phyloP scores from a whole-genome alignment of 2,888 invertebrate species.

The Caenorhabditis auriculariae region DNA sequence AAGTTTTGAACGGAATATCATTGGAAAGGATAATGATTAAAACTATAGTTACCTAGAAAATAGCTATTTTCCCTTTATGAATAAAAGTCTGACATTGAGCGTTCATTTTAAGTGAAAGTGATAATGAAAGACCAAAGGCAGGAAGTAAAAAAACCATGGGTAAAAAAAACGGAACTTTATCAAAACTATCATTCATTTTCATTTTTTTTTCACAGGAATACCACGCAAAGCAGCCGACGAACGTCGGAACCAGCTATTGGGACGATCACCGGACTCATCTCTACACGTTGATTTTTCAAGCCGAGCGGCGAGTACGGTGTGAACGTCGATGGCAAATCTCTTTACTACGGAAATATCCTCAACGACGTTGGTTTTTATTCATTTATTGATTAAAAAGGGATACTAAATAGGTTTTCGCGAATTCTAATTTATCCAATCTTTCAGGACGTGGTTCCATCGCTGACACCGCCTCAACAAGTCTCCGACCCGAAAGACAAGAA shows the following conservation, averaged over 20 bases:
- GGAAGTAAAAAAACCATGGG: no score
- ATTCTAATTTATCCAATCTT: constrained; percentile 42
- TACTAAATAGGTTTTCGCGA: background rate
- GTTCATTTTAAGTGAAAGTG: no score
- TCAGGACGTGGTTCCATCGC: constrained; percentile 73
- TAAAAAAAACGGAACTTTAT: background rate
- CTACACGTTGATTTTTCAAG: constrained; percentile 77
- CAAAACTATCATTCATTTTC: background rate
- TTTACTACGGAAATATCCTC: constrained; percentile 51
- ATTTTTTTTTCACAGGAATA: constrained; percentile 77
- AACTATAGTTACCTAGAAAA: no score
- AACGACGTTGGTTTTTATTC: constrained; percentile 18
- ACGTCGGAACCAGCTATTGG: constrained; percentile 70
- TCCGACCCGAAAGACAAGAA: constrained; percentile 81
- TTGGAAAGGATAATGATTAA: no score
- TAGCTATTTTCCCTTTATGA: no score
- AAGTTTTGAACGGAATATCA: no score
- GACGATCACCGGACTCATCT: constrained; percentile 90
- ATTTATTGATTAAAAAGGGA: background rate
- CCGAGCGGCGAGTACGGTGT: constrained; percentile 81
- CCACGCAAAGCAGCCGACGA: constrained; percentile 84
- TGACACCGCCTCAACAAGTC: constrained; percentile 91
- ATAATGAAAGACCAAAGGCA: no score
- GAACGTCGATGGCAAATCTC: constrained; percentile 75
- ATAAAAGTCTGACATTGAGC: no score